Evolutionary conservation across 2,797 vertebrate species (phyloP), one percentile per base, ranked within the genome.

Genomic region (Epinephelus awoara): DNA sequence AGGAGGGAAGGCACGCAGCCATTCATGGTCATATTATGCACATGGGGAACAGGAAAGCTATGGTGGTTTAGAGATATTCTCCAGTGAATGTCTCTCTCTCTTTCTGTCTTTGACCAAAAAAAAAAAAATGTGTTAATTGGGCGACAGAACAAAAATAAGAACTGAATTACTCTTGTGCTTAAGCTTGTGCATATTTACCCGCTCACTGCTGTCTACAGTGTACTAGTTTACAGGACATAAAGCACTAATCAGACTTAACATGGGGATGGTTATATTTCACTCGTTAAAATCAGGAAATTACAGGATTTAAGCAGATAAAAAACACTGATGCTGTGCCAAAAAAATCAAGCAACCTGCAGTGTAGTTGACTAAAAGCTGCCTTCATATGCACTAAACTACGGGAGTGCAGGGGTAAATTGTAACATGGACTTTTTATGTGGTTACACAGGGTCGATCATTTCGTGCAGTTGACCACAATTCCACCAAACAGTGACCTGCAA

Each of bases 21-120:
- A 95, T 92, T 95, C 92, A 93, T 87, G 89, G 83, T 84, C 58
- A 85, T 83, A 89, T 88, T 89, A 81, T 84, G 85, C 83, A 78
- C 89, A 87, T 14, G 51, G 63, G 66, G 75, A 82, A 80, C 68
- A 77, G 68, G 72, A 85, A 82, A 76, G 78, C 83, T 83, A 73
- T 71, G 83, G 47, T 61, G 75, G 49, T 84, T 88, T 56, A 40
- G 12, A 88, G 64, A 86, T 84, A 77, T 82, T 82, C 79, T 85
- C 62, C 68, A 70, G 25, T 66, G 67, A 80, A 71, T 44, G 67
- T 15, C 17, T 49, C 58, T 25, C 76, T 52, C 34, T 51, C 29
- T 63, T 23, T 87, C 59, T 29, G 11, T 44, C 19, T 84, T 52
- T 51, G 13, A 77, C 71, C 72, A 67, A 72, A 79, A 77, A 49